A percentile compares a stretch with the other conserved stretches of the same genome.
These are phyloP conservation scores for Enteromius viviparus DNA, from an alignment of 2,797 vertebrate species.

Conservation along the genomic window DNA sequence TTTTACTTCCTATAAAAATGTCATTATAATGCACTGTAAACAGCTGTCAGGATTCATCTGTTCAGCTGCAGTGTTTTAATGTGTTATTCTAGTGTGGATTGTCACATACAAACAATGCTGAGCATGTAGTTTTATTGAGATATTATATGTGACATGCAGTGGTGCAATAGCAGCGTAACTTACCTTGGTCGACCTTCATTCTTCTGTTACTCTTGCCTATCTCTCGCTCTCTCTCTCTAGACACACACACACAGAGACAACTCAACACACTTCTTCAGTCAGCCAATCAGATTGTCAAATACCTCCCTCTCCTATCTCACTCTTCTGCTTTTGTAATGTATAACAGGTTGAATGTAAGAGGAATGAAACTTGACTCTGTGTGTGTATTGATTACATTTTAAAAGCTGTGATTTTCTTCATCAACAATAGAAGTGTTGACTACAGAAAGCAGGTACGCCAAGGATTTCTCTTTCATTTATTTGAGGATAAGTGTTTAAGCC, in stretches of 20 bases:
- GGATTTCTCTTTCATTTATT: not conserved
- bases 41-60: not conserved
- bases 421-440: not conserved
- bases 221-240: not conserved
- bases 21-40: not conserved
- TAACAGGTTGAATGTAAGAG: not conserved
- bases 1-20: not conserved
- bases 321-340: not conserved
- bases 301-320: constrained; percentile 4
- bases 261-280: constrained; percentile 28
- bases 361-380: not conserved
- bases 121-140: not conserved
- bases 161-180: constrained; percentile 9
- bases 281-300: constrained; percentile 37
- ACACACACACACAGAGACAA: not conserved
- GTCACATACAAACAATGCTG: not conserved
- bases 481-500: not conserved
- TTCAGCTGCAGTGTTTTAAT: not conserved
- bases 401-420: not conserved
- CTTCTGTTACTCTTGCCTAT: constrained; percentile 25
- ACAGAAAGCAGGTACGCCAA: not conserved
- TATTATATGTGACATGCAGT: not conserved
- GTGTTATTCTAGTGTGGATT: not conserved
- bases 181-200: constrained; percentile 53
- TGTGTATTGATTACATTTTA: not conserved